Evolutionary conservation across 2,113 vertebrate genomes (phyloP), one percentile per base, ranked within the genome.

Genomic region (Siniperca chuatsi): DNA sequence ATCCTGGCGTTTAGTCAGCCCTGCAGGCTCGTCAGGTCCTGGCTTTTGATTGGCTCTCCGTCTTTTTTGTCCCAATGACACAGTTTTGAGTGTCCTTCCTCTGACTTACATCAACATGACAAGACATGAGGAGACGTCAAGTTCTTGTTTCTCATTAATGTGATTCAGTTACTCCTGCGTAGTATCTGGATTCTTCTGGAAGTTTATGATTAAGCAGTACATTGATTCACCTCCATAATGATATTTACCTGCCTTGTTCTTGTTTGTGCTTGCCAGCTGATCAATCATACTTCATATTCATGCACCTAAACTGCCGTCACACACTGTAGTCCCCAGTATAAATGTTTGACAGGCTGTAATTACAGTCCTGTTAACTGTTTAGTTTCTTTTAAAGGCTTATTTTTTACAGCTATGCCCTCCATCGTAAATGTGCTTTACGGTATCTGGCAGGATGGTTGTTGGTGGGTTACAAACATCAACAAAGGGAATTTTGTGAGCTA

Each of bases 401-500:
- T 87, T 68, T 89, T 86, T 77, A 87, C 66, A 66, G 89, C 76
- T 67, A 79, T 40, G 37, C 54, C 54, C 80, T 76, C 25, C 21
- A 11, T 85, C 15, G 48, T 91, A 89, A 93, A 92, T 52, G 57
- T 65, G 62, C 37, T 92, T 93, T 84, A 92, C 52, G 6, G 65
- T 80, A 71, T 77, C 73, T 87, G 86, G 78, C 84, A 67, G 81
- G 82, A 82, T 57, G 66, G 76, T 68, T 66, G 89, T 68, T 65
- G 81, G 74, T 74, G 73, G 87, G 84, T 82, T 52, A 55, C 60
- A 78, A 46, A 78, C 35, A 83, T 69, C 87, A 89, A 90, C 88
- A 92, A 92, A 93, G 92, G 83, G 40, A 62, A 74, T 85, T 92
- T 88, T 91, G 84, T 65, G 80, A 84, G 91, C 91, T 77, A 85